Evolutionary conservation across 2,113 vertebrate genomes (phyloP), one percentile per base, ranked within the genome.

Genomic region (Elaphurus davidianus): DNA sequence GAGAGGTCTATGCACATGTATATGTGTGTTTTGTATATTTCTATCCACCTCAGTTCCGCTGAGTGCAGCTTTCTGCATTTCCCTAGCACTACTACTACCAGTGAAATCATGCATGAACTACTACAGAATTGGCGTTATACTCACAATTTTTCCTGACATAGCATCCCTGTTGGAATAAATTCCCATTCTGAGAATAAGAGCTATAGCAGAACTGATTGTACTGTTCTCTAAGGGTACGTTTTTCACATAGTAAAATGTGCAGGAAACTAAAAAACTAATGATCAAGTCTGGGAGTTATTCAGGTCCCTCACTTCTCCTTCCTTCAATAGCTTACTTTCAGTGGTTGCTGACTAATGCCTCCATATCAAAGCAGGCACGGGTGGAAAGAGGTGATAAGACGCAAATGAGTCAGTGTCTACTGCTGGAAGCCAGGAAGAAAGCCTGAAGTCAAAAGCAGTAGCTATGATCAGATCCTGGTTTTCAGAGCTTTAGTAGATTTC

Each of bases 271-370:
- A 97, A 57, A 67, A 28, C 57, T 74, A 79, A 91, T 40, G 83
- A 28, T 55, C 28, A 79, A 57, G 78, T 50, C 17, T 62, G 43
- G 33, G 45, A 76, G 82, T 59, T 57, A 25, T 33, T 87, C 85
- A 71, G 79, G 54, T 50, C 28, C 64, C 59, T 91, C 23, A 14
- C 40, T 83, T 74, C 90, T 78, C 85, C 90, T 83, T 79, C 88
- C 90, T 96, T 91, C 21, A 93, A 7, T 15, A 93, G 89, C 71
- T 94, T 91, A 86, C 86, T 98, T 97, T 85, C 54, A 91, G 54
- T 17, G 67, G 60, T n/a, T 93, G 95, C 64, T 97, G 93, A 97
- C 55, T 71, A 87, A 92, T 64, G 64, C 71, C 94, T 94, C 78
- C 60, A 45, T 30, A 94, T 87, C 91, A 55, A 78, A 86, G 95